Conservation (phyloP, 2,888 invertebrate species). For the Euplexia lucipara region DNA sequence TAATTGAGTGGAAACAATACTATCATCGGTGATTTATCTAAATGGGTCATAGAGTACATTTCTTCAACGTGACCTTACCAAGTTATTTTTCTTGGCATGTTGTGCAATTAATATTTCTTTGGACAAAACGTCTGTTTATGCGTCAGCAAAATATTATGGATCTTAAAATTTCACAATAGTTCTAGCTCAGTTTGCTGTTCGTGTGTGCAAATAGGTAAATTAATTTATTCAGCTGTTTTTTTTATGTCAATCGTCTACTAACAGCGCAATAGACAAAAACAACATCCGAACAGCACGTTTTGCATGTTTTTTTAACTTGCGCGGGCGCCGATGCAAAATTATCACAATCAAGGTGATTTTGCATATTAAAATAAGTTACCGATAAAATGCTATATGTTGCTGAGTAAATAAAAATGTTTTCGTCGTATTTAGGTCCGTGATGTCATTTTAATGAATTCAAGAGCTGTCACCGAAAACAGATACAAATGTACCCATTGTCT, state of each 20-base stretch:
- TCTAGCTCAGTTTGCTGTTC: constrained; percentile 9
- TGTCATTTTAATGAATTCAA: constrained; percentile 49
- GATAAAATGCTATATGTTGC: background rate
- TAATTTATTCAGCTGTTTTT: constrained; percentile 13
- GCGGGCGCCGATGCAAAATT: background rate
- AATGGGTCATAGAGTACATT: constrained; percentile 36
- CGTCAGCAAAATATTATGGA: constrained; percentile 1
- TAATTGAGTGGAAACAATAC: constrained; percentile 39
- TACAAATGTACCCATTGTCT: constrained; percentile 45
- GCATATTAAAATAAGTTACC: background rate
- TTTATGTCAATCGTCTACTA: constrained; percentile 7
- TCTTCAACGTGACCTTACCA: background rate
- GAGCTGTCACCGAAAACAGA: constrained; percentile 39
- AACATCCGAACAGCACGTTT: constrained; percentile 8
- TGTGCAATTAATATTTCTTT: constrained; percentile 26
- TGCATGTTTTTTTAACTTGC: background rate
- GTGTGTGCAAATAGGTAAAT: constrained; percentile 6
- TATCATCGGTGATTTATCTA: constrained; percentile 14
- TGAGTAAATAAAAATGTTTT: constrained; percentile 30
- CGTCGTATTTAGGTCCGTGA: constrained; percentile 28
- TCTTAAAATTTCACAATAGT: constrained; percentile 28
- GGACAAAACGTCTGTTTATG: background rate
- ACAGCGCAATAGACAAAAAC: constrained; percentile 5
- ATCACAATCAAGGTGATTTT: background rate
- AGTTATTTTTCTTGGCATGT: background rate